Evolutionary conservation across 2,113 vertebrate species (phyloP).

Genomic region (Ursus arctos): DNA sequence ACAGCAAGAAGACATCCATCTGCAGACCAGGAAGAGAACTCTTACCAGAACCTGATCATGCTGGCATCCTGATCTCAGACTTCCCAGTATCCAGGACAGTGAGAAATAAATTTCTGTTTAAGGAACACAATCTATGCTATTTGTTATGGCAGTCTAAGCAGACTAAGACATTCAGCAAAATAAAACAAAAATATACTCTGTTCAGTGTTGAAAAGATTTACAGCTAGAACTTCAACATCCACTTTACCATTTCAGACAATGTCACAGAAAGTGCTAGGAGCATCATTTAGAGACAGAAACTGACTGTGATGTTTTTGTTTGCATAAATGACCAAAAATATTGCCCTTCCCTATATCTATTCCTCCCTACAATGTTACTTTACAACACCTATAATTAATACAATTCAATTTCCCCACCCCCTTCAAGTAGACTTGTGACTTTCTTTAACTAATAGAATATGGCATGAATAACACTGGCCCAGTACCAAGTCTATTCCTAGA

Average conservation of each 20-base stretch:
- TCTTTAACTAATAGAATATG: neutral
- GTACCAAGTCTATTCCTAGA: neutral
- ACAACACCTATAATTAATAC: neutral
- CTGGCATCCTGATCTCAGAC: neutral
- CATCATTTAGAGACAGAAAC: neutral
- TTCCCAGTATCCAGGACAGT: neutral
- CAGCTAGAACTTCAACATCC: neutral
- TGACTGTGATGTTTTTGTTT: neutral
- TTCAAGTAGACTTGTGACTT: neutral
- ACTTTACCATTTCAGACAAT: neutral
- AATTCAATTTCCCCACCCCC: fast-evolving
- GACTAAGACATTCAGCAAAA: neutral
- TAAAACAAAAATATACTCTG: neutral
- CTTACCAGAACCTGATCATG: neutral
- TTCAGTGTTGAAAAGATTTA: neutral
- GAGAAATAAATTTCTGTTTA: neutral
- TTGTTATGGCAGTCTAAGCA: neutral
- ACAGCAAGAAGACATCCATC: neutral
- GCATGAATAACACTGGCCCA: neutral
- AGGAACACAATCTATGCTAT: neutral
- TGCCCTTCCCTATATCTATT: neutral
- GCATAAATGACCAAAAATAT: neutral
- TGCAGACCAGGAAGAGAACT: neutral
- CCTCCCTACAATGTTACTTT: neutral
- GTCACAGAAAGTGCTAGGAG: neutral